Base-by-base conservation (phyloP, 2,113 vertebrate genomes). In the Pitta sordida region DNA sequence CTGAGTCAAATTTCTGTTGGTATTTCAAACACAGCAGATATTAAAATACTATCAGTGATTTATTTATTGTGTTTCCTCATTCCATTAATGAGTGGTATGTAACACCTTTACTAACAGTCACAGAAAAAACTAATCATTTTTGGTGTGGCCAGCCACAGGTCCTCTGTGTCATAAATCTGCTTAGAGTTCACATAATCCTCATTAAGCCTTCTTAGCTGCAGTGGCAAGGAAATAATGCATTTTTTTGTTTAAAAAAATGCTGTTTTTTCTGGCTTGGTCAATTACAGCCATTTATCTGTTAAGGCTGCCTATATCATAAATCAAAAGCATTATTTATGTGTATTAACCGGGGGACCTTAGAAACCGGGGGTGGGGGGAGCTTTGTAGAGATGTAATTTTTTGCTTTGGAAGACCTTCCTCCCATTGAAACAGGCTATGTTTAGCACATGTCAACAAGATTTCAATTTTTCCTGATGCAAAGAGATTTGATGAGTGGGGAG, bases 211-310 rank as follows among this genome's bases (percentile, higher is more conserved):
- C 58, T 73, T n/a, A 46, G 41, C 37, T 90, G 58, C 53, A 75
- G 43, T 5, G 30, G 52, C 49, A 90, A 83, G 43, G 56, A 86
- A 91, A 62, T 23, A 43, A 43, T 67, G n/a, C n/a, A n/a, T 67
- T 68, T 6, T 55, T 91, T 81, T 71, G 19, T 60, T 37, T 22
- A 75, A 76, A 90, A 78, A 70, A 64, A 65, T 46, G 39, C 19
- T 87, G 53, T 67, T 90, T 74, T 90, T 88, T 79, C 63, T 90
- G 76, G 27, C 63, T 88, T 88, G 37, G 58, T 65, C 91, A 92
- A 93, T 91, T 79, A 90, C 86, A 88, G 37, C 22, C 58, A 83
- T 94, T 95, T 39, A 84, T 89, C 86, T 95, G 37, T 39, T 93
- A 74, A 52, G 88, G 68, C 68, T 93, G 79, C 68, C 75, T 84